Percentiles rank a stretch among this genome's conserved stretches.
Conservation (phyloP, 1,140 invertebrate species). For the Galendromus occidentalis region DNA sequence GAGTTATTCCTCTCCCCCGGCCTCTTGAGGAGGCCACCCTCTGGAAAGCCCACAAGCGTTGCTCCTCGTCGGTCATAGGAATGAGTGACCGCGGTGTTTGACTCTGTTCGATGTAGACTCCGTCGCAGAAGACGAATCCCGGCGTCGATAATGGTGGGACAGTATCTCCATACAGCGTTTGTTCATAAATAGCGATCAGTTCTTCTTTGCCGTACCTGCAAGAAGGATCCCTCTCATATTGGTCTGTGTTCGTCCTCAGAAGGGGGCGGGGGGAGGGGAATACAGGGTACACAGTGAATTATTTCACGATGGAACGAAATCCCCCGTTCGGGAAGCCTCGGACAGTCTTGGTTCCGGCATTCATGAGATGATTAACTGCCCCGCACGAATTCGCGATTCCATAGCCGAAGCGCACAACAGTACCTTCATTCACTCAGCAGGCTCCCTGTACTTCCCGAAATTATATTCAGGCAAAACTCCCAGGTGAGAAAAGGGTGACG, state of each 20-base stretch:
- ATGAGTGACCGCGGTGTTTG: not conserved
- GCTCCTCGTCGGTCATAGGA: not conserved
- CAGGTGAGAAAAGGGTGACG: no score
- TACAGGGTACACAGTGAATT: not conserved
- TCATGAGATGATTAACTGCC: no score
- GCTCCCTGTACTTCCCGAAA: no score
- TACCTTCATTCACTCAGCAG: no score
- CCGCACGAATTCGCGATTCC: no score
- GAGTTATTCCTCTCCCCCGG: not conserved
- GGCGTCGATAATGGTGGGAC: not conserved
- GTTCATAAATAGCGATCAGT: conserved; percentile 8
- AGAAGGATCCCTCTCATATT: not conserved
- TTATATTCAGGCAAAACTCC: no score
- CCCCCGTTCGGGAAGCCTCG: no score
- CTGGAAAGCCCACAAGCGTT: conserved; percentile 8
- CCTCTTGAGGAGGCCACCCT: not conserved
- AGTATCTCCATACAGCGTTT: conserved; percentile 1
- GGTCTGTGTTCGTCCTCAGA: not conserved
- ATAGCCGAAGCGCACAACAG: no score
- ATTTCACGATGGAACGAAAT: no score
- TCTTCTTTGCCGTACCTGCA: conserved; percentile 6
- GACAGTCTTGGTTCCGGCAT: no score
- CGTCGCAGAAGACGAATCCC: not conserved
- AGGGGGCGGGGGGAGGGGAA: not conserved
- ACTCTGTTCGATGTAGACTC: not conserved